phyloP scores from a whole-genome alignment of 2,113 vertebrate genomes.

The Heterotilapia buettikoferi region DNA sequence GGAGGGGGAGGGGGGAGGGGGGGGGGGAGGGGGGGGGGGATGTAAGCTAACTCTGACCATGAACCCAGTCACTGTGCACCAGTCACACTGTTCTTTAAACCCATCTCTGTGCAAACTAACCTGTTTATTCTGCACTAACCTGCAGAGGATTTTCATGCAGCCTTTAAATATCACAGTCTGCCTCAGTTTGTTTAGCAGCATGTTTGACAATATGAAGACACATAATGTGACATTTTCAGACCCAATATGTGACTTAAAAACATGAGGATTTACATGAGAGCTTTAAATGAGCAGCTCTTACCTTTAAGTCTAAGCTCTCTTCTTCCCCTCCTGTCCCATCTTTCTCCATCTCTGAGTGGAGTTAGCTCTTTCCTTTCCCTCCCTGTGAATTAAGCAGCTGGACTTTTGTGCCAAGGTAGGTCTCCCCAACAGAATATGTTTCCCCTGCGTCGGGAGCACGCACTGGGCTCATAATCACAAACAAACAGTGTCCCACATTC shows the following conservation, averaged over 20 bases:
- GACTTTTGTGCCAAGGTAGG: not conserved
- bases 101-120: not conserved
- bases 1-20: no score
- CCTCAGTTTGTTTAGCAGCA: not conserved
- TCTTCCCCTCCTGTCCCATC: not conserved
- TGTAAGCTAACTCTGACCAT: no score
- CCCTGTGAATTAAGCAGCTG: not conserved
- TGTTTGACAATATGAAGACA: not conserved
- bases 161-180: fast-evolving
- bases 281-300: not conserved
- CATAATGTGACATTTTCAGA: not conserved
- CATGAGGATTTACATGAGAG: fast-evolving
- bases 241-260: not conserved
- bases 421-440: fast-evolving
- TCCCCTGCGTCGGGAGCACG: not conserved
- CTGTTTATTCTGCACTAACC: not conserved
- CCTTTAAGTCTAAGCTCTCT: not conserved
- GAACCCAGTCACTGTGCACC: no score
- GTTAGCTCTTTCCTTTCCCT: not conserved
- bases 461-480: not conserved
- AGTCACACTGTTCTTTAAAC: not conserved
- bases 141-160: not conserved
- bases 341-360: not conserved
- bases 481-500: not conserved
- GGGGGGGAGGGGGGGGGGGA: no score